Percentiles rank a stretch among this genome's conserved stretches.
Conservation (phyloP, 2,113 vertebrate species). For the Ifrita kowaldi region DNA sequence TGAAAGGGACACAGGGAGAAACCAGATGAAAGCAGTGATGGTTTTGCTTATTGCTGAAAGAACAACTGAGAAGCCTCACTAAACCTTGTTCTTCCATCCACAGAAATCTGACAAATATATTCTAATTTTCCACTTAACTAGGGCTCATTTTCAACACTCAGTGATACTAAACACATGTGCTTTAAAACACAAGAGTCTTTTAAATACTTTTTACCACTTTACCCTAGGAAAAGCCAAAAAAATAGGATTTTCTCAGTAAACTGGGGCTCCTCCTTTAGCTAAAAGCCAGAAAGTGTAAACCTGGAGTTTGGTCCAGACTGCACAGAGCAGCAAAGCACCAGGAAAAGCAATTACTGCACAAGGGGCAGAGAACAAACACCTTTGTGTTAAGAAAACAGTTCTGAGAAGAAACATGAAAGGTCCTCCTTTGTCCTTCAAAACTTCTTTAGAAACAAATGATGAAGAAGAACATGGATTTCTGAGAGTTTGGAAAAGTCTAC, state of each 20-base stretch:
- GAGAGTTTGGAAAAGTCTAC: not conserved
- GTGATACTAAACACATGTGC: accelerated
- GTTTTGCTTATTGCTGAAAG: not conserved
- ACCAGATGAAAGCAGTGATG: not conserved
- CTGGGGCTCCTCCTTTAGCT: not conserved
- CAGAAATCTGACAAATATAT: not conserved
- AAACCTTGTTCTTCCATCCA: not conserved
- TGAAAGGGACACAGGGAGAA: not conserved
- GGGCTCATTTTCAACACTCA: not conserved
- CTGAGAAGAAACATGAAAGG: not conserved
- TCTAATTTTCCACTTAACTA: not conserved
- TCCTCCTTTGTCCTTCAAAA: not conserved
- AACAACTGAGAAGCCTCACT: not conserved
- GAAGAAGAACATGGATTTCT: not conserved
- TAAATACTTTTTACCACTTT: not conserved
- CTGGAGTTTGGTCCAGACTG: not conserved
- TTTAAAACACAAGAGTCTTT: not conserved
- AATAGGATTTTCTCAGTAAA: not conserved
- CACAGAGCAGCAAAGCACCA: not conserved
- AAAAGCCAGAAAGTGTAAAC: not conserved
- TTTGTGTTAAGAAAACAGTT: not conserved
- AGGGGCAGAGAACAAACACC: not conserved
- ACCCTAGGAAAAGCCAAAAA: not conserved
- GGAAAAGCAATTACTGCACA: not conserved
- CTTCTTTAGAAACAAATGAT: not conserved